Conservation (phyloP, 92 coral and sea anemone species). For the Palythoa heliodiscus region DNA sequence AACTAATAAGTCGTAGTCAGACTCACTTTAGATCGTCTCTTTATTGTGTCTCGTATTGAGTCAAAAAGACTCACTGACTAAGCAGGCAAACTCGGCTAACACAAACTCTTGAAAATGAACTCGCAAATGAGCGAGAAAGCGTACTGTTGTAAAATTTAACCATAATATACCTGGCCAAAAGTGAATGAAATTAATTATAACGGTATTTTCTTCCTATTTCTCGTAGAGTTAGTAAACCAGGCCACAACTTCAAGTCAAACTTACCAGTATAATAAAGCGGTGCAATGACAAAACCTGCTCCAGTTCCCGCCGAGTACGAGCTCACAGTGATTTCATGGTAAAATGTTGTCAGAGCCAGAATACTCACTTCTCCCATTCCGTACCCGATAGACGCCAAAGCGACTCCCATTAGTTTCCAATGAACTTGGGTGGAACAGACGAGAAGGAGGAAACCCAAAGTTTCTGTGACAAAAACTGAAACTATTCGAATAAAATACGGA, state of each 20-base stretch:
- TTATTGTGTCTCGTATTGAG: no score
- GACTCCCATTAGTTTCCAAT: constrained; percentile 81
- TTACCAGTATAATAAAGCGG: constrained; percentile 86
- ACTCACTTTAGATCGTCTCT: no score
- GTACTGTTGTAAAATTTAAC: no score
- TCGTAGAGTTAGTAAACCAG: not conserved
- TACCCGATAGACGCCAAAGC: constrained; percentile 80
- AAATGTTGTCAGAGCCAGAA: constrained; percentile 75
- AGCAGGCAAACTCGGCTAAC: no score
- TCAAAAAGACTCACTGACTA: no score
- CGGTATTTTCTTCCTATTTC: no score
- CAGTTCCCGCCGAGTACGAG: constrained; percentile 81
- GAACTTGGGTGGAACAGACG: constrained; percentile 63
- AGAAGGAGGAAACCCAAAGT: constrained; percentile 68
- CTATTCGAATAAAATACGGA: constrained; percentile 70
- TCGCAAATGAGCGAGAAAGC: no score
- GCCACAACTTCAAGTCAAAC: not conserved
- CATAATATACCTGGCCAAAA: no score
- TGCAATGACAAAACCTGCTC: constrained; percentile 70
- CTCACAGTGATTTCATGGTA: constrained; percentile 67
- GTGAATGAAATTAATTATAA: no score
- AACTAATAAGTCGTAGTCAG: no score
- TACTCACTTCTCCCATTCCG: constrained; percentile 82
- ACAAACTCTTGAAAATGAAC: no score
- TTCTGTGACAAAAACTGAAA: constrained; percentile 67